Base-by-base conservation (phyloP, 1,140 invertebrate species). In the Campoletis sonorensis region DNA sequence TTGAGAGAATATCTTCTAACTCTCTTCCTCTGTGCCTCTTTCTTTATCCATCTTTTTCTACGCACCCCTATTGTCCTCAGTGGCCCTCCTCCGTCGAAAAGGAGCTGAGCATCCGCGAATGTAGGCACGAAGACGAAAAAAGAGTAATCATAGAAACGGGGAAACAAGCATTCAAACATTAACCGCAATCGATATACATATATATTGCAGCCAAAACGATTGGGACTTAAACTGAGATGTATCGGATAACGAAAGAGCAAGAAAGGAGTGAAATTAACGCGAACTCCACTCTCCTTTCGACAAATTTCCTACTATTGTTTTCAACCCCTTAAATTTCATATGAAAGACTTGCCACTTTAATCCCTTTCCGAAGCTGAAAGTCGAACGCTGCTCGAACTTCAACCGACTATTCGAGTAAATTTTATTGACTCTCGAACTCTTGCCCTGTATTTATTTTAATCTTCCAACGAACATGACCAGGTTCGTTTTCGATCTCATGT, bases 41-140 rank as follows among this genome's bases (percentile, higher is more conserved):
- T 70, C 86, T 16, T 16, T 5, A 2, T 33, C 30, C 16, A 15
- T 70, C 15, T 54, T 54, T 11, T 54, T 3, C 51, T 27, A 83
- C 84, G 83, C 83, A 80, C 76, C 30, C 26, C 77, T 70, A 79
- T 79, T 86, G 79, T 83, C 79, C 75, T 80, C 79, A 51, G 81
- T 82, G 70, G 79, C 82, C 80, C 23, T 45, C 81, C 81, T 86
- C 86, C 87, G 85, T 88, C 70, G 40, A 81, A 81, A 84, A 83
- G 1, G 67, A 70, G 15, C 30, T 1, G 67, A 33, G 30, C 30
- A 30, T 26, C 61, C 23, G 61, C 23, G 61, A 26, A 23, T 23
- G n/a, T 64, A 11, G 21, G 11, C 21, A 11, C 61, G 61, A 27
- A 27, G 27, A 27, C 61, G 58, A 26, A 26, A 64, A 23, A 64